phyloP scores from a whole-genome alignment of 2,113 vertebrate genomes.

The Sylvietta virens region DNA sequence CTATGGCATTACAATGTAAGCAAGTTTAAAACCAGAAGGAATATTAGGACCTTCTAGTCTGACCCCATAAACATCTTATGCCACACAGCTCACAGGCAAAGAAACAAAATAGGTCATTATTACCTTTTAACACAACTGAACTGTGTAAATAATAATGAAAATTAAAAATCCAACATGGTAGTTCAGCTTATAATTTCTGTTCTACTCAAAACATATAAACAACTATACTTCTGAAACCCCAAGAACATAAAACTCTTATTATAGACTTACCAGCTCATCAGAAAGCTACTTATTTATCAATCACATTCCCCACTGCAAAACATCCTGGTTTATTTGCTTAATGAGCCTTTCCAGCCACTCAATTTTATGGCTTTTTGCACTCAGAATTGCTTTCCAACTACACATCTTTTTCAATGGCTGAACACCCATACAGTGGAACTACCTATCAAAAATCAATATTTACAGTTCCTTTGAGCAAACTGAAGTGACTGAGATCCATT shows the following conservation, averaged over 20 bases:
- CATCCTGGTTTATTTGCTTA: not conserved
- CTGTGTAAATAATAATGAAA: not conserved
- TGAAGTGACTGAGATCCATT: not conserved
- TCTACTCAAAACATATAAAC: not conserved
- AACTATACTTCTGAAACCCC: not conserved
- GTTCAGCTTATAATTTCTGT: not conserved
- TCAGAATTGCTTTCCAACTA: not conserved
- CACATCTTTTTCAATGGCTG: not conserved
- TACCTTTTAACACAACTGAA: not conserved
- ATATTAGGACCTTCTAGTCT: not conserved
- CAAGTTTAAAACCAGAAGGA: not conserved
- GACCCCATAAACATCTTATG: not conserved
- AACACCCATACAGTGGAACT: not conserved
- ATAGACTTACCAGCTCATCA: not conserved
- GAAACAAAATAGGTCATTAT: rapidly evolving
- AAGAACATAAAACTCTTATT: not conserved
- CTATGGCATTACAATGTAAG: not conserved
- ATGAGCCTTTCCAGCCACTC: not conserved
- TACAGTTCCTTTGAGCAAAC: not conserved
- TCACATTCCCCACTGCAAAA: not conserved
- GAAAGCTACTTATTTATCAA: not conserved
- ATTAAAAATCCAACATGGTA: not conserved
- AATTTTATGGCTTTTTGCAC: not conserved
- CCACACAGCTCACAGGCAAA: not conserved
- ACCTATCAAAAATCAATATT: not conserved